Conservation (phyloP, 2,113 vertebrate genomes). For the Piprites chloris region DNA sequence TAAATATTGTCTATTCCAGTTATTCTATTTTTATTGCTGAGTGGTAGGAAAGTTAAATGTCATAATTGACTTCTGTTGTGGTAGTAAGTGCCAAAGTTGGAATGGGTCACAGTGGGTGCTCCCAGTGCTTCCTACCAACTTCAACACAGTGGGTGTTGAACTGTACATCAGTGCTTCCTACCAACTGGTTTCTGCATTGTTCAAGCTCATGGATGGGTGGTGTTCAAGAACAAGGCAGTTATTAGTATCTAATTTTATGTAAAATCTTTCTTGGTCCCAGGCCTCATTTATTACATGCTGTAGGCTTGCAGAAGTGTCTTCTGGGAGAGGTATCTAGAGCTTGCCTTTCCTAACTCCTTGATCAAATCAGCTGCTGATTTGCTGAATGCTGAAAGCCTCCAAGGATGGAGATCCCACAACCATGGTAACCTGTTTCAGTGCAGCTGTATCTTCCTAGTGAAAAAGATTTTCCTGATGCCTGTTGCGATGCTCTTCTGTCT, state of each 20-base stretch:
- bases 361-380: neutral
- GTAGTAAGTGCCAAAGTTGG: neutral
- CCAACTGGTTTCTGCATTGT: neutral
- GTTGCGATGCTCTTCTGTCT: neutral
- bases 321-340: neutral
- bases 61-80: neutral
- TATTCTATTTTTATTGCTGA: neutral
- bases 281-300: neutral
- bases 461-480: neutral
- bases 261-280: neutral
- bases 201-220: accelerated
- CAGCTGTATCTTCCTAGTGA: neutral
- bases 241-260: neutral
- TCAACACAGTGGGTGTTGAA: too few species aligned
- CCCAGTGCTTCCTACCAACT: neutral
- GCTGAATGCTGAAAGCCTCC: neutral
- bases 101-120: neutral
- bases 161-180: neutral
- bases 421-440: neutral
- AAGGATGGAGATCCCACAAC: neutral
- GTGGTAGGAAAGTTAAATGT: neutral
- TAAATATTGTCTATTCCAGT: neutral
- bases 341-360: neutral
- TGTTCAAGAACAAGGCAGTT: neutral
- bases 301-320: neutral